These are phyloP conservation scores for Machaerirhynchus nigripectus DNA, from an alignment of 2,113 vertebrate genomes.

Conservation along the genomic window DNA sequence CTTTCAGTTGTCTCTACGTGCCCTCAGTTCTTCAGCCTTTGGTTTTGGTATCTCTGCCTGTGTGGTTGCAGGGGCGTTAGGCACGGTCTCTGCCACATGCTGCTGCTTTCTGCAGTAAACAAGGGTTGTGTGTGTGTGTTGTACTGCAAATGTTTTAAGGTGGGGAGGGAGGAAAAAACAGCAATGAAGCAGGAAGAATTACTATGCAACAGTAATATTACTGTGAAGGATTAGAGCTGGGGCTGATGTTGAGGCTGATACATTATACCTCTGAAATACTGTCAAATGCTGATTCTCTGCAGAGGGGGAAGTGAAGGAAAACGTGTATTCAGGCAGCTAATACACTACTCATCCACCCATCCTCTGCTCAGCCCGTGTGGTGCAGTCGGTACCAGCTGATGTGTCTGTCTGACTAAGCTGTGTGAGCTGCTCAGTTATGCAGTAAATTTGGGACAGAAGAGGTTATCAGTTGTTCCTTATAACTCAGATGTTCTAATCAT, in stretches of 20 bases:
- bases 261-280: not conserved
- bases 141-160: not conserved
- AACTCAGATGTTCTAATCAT: not conserved
- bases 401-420: not conserved
- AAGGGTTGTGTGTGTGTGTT: not conserved
- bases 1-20: accelerated
- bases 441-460: not conserved
- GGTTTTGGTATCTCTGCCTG: not conserved
- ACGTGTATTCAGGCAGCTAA: not conserved
- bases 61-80: not conserved
- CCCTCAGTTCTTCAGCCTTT: not conserved
- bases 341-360: not conserved
- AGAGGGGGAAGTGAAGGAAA: not conserved
- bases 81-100: accelerated
- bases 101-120: not conserved
- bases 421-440: not conserved
- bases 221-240: not conserved
- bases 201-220: not conserved
- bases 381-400: not conserved
- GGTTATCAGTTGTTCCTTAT: not conserved
- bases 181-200: not conserved
- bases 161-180: not conserved
- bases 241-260: not conserved
- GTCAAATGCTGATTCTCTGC: not conserved
- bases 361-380: not conserved